phyloP scores from a whole-genome alignment of 2,888 invertebrate species.

The Gymnoscelis rufifasciata region DNA sequence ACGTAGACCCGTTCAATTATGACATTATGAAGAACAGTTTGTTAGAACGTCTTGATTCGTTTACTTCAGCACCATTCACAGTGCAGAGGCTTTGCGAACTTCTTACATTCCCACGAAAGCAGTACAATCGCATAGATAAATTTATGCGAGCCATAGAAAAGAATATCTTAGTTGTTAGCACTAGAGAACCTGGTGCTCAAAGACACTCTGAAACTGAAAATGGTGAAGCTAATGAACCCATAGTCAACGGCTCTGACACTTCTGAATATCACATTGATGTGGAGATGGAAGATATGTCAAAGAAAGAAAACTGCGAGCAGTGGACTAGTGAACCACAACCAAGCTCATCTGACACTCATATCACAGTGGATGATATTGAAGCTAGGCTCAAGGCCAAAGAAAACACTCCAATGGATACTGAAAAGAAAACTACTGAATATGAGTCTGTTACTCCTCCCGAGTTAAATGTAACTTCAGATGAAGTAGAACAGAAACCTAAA shows the following conservation, averaged over 20 bases:
- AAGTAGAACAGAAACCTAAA: slow-evolving; percentile 36
- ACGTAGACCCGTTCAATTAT: slow-evolving; percentile 94
- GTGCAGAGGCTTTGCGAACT: slow-evolving; percentile 97
- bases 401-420: slow-evolving; percentile 50
- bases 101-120: slow-evolving; percentile 92
- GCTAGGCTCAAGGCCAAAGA: slow-evolving; percentile 70
- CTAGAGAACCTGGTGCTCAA: slow-evolving; percentile 82
- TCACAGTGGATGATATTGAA: slow-evolving; percentile 64
- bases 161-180: slow-evolving; percentile 92
- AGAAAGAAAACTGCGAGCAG: slow-evolving; percentile 63
- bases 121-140: slow-evolving; percentile 97
- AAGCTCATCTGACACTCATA: slow-evolving; percentile 63
- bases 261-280: slow-evolving; percentile 76
- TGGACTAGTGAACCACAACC: slow-evolving; percentile 60
- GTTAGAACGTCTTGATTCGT: slow-evolving; percentile 88
- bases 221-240: slow-evolving; percentile 80
- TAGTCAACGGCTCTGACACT: slow-evolving; percentile 80
- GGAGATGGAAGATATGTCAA: slow-evolving; percentile 76
- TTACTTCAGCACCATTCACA: slow-evolving; percentile 95
- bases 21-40: slow-evolving; percentile 92
- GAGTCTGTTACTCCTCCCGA: slow-evolving; percentile 60
- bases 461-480: slow-evolving; percentile 46
- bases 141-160: slow-evolving; percentile 98
- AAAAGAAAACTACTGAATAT: slow-evolving; percentile 48
- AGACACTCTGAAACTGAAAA: slow-evolving; percentile 82